phyloP scores from a whole-genome alignment of 1,140 invertebrate species.

The Drosophila tani region DNA sequence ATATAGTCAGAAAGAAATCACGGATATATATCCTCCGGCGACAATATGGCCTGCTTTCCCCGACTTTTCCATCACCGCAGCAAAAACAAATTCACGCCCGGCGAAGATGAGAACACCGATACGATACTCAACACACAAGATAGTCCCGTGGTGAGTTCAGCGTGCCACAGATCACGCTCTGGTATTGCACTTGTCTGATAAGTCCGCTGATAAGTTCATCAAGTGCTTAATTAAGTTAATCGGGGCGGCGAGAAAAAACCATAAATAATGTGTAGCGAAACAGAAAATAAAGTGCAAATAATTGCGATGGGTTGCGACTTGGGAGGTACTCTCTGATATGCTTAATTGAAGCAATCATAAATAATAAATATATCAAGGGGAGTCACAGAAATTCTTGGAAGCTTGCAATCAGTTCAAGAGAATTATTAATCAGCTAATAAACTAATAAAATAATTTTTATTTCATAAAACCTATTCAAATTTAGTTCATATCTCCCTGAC shows the following conservation, averaged over 20 bases:
- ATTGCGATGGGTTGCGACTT: background rate
- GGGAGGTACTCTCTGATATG: slow-evolving; percentile 2
- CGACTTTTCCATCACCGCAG: slow-evolving; percentile 71
- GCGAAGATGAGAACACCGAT: slow-evolving; percentile 75
- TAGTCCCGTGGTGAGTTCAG: slow-evolving; percentile 78
- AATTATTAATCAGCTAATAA: background rate
- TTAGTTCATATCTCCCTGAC: no score
- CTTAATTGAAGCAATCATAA: background rate
- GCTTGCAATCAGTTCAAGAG: background rate
- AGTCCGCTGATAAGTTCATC: slow-evolving; percentile 71
- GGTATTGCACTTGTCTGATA: slow-evolving; percentile 52
- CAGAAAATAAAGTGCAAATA: slow-evolving; percentile 30
- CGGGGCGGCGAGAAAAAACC: slow-evolving; percentile 43
- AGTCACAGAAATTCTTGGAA: no score
- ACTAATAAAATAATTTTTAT: no score
- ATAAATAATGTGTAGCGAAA: slow-evolving; percentile 56
- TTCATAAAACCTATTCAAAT: no score
- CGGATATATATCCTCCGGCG: slow-evolving; percentile 1
- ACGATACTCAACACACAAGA: slow-evolving; percentile 77
- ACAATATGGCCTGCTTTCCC: slow-evolving; percentile 80
- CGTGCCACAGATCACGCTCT: slow-evolving; percentile 24
- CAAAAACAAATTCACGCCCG: slow-evolving; percentile 81
- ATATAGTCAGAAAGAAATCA: background rate
- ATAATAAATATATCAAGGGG: background rate
- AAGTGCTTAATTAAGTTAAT: slow-evolving; percentile 78